A percentile compares a stretch with the other conserved stretches of the same genome.
Conservation (phyloP, 2,888 invertebrate genomes). For the Antheraea yamamai region DNA sequence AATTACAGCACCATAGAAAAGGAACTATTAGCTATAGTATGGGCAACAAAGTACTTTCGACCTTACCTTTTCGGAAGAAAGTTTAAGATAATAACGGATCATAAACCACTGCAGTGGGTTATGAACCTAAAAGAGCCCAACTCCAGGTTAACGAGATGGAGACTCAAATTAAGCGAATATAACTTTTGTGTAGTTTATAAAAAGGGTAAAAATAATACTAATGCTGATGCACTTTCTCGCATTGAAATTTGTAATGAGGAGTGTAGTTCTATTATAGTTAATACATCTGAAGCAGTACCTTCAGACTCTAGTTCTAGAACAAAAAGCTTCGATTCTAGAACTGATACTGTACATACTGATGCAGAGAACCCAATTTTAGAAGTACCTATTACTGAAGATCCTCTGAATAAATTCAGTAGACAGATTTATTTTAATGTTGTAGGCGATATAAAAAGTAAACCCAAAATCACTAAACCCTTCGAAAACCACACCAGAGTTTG, state of each 20-base stretch:
- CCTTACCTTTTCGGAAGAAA: background rate
- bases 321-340: background rate
- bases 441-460: background rate
- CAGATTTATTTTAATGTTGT: background rate
- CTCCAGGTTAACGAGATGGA: slow-evolving; percentile 43
- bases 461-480: background rate
- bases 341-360: slow-evolving; percentile 13
- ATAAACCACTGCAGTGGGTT: slow-evolving; percentile 47
- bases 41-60: background rate
- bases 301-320: background rate
- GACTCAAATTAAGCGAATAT: slow-evolving; percentile 28
- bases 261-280: background rate
- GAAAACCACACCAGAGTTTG: background rate
- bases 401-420: background rate
- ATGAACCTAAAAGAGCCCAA: slow-evolving; percentile 43
- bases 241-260: slow-evolving; percentile 27
- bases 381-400: background rate
- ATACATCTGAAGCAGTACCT: background rate
- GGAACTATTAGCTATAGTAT: background rate
- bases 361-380: background rate
- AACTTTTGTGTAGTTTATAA: slow-evolving; percentile 29
- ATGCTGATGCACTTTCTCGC: slow-evolving; percentile 32
- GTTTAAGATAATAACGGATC: slow-evolving; percentile 40
- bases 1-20: slow-evolving; percentile 41
- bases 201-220: slow-evolving; percentile 27